Base-by-base conservation (phyloP, 2,797 vertebrate species). In the Sebastes diaconus region DNA sequence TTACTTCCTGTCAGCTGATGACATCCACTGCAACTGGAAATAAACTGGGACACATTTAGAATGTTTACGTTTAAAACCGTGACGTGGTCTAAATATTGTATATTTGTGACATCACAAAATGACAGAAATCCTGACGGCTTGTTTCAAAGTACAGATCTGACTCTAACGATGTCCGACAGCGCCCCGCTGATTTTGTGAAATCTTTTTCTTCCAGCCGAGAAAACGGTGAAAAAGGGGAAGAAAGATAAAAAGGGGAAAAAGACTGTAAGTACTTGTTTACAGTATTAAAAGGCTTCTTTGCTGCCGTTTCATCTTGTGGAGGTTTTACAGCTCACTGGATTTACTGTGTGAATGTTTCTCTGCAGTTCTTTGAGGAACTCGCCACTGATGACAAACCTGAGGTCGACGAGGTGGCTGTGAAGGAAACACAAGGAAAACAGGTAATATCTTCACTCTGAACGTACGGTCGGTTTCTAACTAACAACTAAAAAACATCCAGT, bases 331-430 rank as follows among this genome's bases (percentile, higher is more conserved):
- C 25, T 71, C 11, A 76, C 20, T 52, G 3, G 10, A 58, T 72
- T n/a, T 75, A 4, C 14, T 78, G 14, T 81, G 12, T 71, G 8
- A 14, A 42, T 84, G 5, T 79, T 81, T 67, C 54, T 16, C 32
- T 76, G 0, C 66, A 98, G 97, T 99, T 98, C 89, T 99, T 98
- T 77, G 96, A 98, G 83, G 97, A 98, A 25, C 88, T 99, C 59
- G 90, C 96, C 1, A 95, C 96, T 13, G 97, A 97, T 30, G 91
- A 85, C 63, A 97, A 95, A 76, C 90, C 92, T 29, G 94, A 95
- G 58, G 92, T 80, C 2, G 95, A 96, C 11, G 95, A 95, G n/a
- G 77, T 83, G 1, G 71, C 83, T 13, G 91, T 92, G 39, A 97
- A 96, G 85, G 96, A 97, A 20, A 70, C 81, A 0, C 88, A 91